Evolutionary conservation across 2,113 vertebrate genomes (phyloP).

Genomic region (Gadus chalcogrammus): DNA sequence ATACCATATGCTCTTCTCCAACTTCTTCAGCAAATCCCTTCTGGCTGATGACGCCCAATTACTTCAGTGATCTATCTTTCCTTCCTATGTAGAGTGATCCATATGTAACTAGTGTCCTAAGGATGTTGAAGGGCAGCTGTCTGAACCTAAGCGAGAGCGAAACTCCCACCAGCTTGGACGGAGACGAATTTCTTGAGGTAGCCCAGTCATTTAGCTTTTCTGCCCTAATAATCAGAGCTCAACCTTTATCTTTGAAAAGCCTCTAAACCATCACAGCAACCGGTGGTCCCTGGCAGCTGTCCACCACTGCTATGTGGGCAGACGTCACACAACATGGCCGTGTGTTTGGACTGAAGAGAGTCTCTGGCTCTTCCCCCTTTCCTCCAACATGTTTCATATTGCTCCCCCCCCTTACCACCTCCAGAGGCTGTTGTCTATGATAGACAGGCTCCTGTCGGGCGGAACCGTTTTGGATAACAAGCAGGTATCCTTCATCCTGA

Average conservation of each 20-base stretch:
- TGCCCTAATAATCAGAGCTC: background rate
- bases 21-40: background rate
- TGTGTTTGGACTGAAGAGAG: slow-evolving; percentile 35
- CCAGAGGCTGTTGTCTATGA: slow-evolving; percentile 45
- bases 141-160: slow-evolving; percentile 17
- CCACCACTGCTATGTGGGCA: slow-evolving; percentile 1
- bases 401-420: slow-evolving; percentile 16
- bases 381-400: background rate
- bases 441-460: slow-evolving; percentile 52
- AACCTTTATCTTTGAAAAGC: too few species aligned
- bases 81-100: slow-evolving; percentile 21
- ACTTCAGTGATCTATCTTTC: background rate
- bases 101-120: background rate
- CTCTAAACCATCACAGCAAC: too few species aligned
- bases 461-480: slow-evolving; percentile 27
- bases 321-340: slow-evolving; percentile 1
- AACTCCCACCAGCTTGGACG: background rate
- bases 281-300: too few species aligned
- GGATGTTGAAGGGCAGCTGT: slow-evolving; percentile 30
- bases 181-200: slow-evolving; percentile 51
- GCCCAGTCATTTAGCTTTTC: background rate
- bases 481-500: slow-evolving; percentile 54
- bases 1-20: background rate
- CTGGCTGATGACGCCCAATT: background rate
- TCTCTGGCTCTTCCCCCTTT: slow-evolving; percentile 30